A percentile compares a stretch with the other conserved stretches of the same genome.
These are phyloP conservation scores for Melitaea athalia DNA, from an alignment of 2,888 invertebrate species.

Conservation along the genomic window DNA sequence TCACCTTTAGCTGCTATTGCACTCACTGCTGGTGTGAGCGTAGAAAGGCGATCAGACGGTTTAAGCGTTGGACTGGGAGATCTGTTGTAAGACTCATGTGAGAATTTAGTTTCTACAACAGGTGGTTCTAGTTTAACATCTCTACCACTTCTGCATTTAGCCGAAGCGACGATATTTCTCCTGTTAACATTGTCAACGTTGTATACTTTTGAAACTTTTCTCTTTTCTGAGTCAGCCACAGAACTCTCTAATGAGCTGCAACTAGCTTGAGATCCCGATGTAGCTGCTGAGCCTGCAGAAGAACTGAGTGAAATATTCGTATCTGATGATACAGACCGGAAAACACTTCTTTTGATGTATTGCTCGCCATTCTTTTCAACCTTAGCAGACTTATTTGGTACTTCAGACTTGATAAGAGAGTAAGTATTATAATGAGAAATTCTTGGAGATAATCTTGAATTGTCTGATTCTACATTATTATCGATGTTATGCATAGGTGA, in stretches of 20 bases:
- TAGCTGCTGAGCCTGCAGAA: constrained; percentile 87
- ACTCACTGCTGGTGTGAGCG: constrained; percentile 79
- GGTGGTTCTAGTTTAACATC: constrained; percentile 88
- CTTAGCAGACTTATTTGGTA: constrained; percentile 61
- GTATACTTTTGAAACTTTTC: constrained; percentile 88
- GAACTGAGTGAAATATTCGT: constrained; percentile 87
- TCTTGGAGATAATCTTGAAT: constrained; percentile 77
- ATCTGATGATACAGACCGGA: constrained; percentile 87
- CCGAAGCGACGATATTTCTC: constrained; percentile 93
- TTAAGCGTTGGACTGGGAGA: constrained; percentile 76
- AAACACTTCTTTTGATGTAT: constrained; percentile 82
- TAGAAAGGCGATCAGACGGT: constrained; percentile 80
- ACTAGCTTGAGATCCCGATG: constrained; percentile 88
- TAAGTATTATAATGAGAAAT: constrained; percentile 68
- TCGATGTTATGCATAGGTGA: constrained; percentile 88
- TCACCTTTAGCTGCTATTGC: constrained; percentile 78
- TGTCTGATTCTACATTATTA: constrained; percentile 79
- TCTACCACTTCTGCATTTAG: constrained; percentile 91
- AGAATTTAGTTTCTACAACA: constrained; percentile 87
- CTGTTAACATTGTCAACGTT: constrained; percentile 93
- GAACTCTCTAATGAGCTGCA: constrained; percentile 85
- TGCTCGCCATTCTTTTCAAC: constrained; percentile 66
- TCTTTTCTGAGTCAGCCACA: constrained; percentile 84
- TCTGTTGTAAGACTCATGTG: constrained; percentile 81
- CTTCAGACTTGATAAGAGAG: constrained; percentile 72